Base-by-base conservation (phyloP, 2,888 invertebrate species). In the Leptopilina syphax region DNA sequence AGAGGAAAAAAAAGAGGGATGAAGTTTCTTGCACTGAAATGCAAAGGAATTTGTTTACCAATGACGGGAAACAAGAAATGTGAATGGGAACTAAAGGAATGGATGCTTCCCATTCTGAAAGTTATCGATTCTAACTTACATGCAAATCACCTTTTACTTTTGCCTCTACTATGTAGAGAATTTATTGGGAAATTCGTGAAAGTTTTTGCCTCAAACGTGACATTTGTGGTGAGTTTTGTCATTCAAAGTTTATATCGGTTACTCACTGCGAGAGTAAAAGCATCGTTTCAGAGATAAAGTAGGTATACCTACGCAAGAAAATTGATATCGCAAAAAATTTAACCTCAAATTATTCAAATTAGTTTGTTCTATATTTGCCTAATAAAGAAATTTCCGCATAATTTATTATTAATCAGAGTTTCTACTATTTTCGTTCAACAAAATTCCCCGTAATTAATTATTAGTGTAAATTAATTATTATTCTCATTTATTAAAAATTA, bases 81-180 rank as follows among this genome's bases (percentile, higher is more conserved):
- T 54, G 70, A 27, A 70, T n/a, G 27, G 54, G 70, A 54, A 27
- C 27, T 54, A 27, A 24, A 70, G 27, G 27, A 70, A 54, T n/a
- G 70, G n/a, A 70, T 70, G 54, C 50, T 70, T 54, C 27, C 27
- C 70, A 50, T 50, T 70, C 50, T 27, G 27, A 70, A 54, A 8
- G 66, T 66, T 66, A 63, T 63, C 41, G 66, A 50, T 70, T 70
- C 70, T 47, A 70, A 13, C 70, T 70, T 50, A 70, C 50, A 70
- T 70, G 68, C 70, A 70, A 70, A 68, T 68, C 68, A 24, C 68
- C 68, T 24, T 50, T 47, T 68, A 68, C 50, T 27, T 50, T 68
- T 50, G 63, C 63, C n/a, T 24, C 63, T 24, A 44, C 50, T 68
- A 50, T 27, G 68, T 50, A 27, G 70, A 27, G 70, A 70, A 70